Base-by-base conservation (phyloP, 2,888 invertebrate species). In the Pyrrhia umbra region DNA sequence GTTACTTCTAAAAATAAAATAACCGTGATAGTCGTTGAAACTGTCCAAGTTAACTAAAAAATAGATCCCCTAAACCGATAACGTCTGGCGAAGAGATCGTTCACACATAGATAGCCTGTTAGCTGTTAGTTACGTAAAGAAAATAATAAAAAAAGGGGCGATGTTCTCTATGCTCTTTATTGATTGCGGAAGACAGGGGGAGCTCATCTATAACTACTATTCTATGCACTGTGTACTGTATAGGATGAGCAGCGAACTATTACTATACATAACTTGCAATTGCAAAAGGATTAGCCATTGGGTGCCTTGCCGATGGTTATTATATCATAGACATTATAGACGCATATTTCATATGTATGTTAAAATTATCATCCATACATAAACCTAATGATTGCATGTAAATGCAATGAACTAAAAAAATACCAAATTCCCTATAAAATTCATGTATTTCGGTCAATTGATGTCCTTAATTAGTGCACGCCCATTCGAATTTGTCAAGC, bases 71-170 rank as follows among this genome's bases (percentile, higher is more conserved):
- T 51, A 42, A 51, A 51, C 49, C 20, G 73, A 80, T 75, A 79
- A 63, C 52, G 58, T 61, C 30, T 52, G 57, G 57, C 61, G 55
- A 69, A 77, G 64, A 65, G 71, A 79, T 72, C 67, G 63, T 65
- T 74, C 74, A 68, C 66, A 73, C 68, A 62, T 56, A 76, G 59
- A 66, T 68, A 62, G 37, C 37, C 57, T 52, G 51, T 52, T 51
- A 47, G 37, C 60, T 42, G 65, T 54, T 60, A 27, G 66, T 77
- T 77, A 75, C 72, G 70, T 70, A 62, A 81, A 76, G 65, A 77
- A 75, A 79, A 80, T 78, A 69, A 75, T n/a, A 76, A 68, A 73
- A 65, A 74, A 77, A 77, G 79, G 82, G 82, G 80, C 82, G 79
- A 72, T 75, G 62, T 65, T 75, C 68, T 72, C 68, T 57, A 73